phyloP scores from a whole-genome alignment of 2,113 vertebrate species.

The Oncorhynchus tshawytscha region DNA sequence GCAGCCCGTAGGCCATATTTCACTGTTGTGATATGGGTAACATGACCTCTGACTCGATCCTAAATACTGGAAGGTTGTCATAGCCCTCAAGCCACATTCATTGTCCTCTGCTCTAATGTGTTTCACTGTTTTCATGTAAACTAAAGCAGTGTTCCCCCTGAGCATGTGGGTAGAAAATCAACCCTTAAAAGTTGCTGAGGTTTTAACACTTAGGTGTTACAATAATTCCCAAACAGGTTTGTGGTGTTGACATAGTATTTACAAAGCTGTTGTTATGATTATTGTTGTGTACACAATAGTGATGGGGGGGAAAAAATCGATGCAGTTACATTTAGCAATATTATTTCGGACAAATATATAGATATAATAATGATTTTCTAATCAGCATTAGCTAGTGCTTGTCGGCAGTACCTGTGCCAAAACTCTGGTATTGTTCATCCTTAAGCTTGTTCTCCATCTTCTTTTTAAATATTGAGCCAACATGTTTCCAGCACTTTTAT shows the following conservation, averaged over 20 bases:
- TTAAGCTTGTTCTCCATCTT: too few relatives aligned
- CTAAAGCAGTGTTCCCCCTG: not conserved
- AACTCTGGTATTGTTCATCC: too few relatives aligned
- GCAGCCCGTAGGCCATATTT: not conserved
- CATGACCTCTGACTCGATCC: not conserved
- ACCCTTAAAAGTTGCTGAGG: not conserved
- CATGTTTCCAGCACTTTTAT: too few relatives aligned
- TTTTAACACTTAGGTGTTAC: not conserved
- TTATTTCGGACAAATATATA: too few relatives aligned
- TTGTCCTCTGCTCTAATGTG: not conserved
- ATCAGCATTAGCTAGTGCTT: not conserved
- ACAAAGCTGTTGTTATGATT: not conserved
- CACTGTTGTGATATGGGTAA: not conserved
- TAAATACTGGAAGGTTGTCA: not conserved
- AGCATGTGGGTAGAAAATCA: not conserved
- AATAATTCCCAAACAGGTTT: not conserved
- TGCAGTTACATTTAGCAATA: too few relatives aligned
- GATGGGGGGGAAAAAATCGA: too few relatives aligned
- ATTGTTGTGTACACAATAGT: not conserved
- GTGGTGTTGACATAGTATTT: not conserved
- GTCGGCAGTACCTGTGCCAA: too few relatives aligned
- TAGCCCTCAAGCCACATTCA: not conserved
- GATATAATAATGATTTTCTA: not conserved
- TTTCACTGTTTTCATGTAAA: not conserved
- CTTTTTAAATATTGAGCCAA: too few relatives aligned